Conservation (phyloP, 2,888 invertebrate species). For the Epistrophe grossulariae region DNA sequence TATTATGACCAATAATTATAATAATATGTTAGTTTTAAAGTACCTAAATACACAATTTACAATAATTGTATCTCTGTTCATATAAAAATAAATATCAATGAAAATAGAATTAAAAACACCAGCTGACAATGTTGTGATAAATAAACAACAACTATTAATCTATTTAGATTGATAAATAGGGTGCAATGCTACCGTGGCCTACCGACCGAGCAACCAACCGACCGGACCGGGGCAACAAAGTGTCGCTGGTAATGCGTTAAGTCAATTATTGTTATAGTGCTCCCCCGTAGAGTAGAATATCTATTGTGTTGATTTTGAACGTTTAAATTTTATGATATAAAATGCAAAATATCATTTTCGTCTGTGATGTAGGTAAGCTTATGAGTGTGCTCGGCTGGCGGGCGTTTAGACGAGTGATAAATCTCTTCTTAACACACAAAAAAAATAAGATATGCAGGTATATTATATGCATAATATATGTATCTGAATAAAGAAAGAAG, state of each 20-base stretch:
- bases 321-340: conserved; percentile 3
- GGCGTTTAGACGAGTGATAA: background rate
- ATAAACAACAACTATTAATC: conserved; percentile 41
- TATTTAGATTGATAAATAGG: conserved; percentile 59
- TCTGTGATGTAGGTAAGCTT: too few relatives aligned
- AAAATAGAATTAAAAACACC: background rate
- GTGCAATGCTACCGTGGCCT: conserved; percentile 52
- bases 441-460: too few relatives aligned
- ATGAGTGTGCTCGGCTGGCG: background rate
- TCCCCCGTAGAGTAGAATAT: conserved; percentile 9
- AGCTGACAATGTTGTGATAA: conserved; percentile 53
- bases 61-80: too few relatives aligned
- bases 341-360: background rate
- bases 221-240: conserved; percentile 19
- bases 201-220: conserved; percentile 16
- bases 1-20: too few relatives aligned
- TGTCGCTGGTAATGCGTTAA: conserved; percentile 42
- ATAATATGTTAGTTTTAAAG: too few relatives aligned
- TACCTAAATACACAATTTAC: too few relatives aligned
- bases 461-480: too few relatives aligned
- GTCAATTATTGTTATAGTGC: conserved; percentile 48
- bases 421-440: background rate
- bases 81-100: conserved; percentile 10
- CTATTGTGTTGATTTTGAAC: conserved; percentile 11
- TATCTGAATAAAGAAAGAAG: too few relatives aligned